Evolutionary conservation across 2,888 invertebrate genomes (phyloP), one percentile per base, ranked within the genome.

Genomic region (Leistus spinibarbis): DNA sequence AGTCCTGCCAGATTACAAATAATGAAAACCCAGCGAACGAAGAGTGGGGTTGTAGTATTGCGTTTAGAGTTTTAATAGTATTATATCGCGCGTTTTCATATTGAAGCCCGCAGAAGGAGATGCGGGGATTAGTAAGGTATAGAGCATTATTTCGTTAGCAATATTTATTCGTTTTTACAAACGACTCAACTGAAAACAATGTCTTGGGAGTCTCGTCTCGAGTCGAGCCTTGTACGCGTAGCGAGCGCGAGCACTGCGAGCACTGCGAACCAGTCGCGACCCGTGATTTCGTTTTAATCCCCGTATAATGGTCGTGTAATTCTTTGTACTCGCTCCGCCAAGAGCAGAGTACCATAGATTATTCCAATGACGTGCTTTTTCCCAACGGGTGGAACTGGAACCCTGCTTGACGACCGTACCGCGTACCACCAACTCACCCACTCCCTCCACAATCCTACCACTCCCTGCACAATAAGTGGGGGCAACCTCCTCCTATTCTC

Each of bases 221-320:
- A 27, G 5, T 27, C 27, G 27, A 27, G 27, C 27, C 27, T 27
- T 27, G 27, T 27, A 27, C 27, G n/a, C n/a, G n/a, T 27, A 27
- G 9, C 5, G 27, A 27, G n/a, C 27, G 27, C 69, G 76, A 69
- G n/a, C n/a, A n/a, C n/a, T n/a, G n/a, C n/a, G n/a, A 73, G 57
- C 76, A 69, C 76, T 76, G 68, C 68, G 57, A 64, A 68, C 72
- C 56, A 27, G 20, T 54, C 57, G 70, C 17, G 57, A 83, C 82
- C 82, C 84, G 84, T 85, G 85, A 86, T 86, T 85, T 85, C 80
- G 84, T 84, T 82, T 83, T 86, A 86, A 86, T 86, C 86, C 86
- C 84, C 83, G 85, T 85, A 86, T 86, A 86, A 86, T 86, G 86
- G 86, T 85, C 84, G 84, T 83, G 84, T 86, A 86, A 86, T 85